These are phyloP conservation scores for Cacatua alba DNA, from an alignment of 2,113 vertebrate genomes.

Conservation along the genomic window DNA sequence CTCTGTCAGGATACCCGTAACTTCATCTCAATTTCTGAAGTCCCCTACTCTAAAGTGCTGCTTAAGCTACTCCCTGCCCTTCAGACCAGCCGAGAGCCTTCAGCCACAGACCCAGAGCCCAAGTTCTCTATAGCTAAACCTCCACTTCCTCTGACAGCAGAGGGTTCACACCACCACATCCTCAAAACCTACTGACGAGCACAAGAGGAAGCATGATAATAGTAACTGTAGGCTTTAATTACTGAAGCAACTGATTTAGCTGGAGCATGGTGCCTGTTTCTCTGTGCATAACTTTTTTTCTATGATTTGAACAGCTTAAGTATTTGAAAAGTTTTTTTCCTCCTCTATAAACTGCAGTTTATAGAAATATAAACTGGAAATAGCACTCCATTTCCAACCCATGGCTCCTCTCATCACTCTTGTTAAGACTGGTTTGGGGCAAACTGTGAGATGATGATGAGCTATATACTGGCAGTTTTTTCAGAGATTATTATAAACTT, in stretches of 20 bases:
- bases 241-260: background rate
- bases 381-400: background rate
- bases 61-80: background rate
- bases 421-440: background rate
- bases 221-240: background rate
- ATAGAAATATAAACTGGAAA: background rate
- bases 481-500: conserved; percentile 46
- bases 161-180: background rate
- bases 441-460: background rate
- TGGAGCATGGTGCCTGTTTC: accelerated
- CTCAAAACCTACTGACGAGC: background rate
- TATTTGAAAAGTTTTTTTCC: background rate
- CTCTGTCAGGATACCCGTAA: background rate
- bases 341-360: background rate
- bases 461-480: background rate
- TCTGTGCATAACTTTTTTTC: background rate
- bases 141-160: conserved; percentile 7
- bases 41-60: background rate
- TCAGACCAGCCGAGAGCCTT: accelerated
- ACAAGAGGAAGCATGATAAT: background rate
- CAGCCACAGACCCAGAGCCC: accelerated
- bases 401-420: accelerated
- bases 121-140: background rate
- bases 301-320: background rate
- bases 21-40: background rate